These are phyloP conservation scores for Pedionomus torquatus DNA, from an alignment of 2,113 vertebrate genomes.

Conservation along the genomic window DNA sequence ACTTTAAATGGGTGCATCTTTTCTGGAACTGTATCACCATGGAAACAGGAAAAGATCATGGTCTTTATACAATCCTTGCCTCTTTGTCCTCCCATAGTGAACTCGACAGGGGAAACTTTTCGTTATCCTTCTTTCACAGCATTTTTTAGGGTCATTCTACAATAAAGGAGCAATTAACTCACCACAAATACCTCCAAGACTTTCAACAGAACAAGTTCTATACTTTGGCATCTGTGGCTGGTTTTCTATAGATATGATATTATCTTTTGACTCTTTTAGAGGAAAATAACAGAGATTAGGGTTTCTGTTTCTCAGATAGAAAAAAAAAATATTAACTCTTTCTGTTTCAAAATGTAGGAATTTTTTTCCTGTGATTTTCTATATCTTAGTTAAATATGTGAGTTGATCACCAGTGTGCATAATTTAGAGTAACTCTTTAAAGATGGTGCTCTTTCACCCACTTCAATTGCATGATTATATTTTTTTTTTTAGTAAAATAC, in stretches of 20 bases:
- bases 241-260: not conserved
- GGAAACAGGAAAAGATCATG: not conserved
- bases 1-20: not conserved
- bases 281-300: not conserved
- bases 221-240: not conserved
- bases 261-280: not conserved
- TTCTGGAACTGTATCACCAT: not conserved
- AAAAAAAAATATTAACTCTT: fast-evolving
- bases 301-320: not conserved
- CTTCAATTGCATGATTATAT: not conserved
- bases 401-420: not conserved
- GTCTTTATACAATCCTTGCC: not conserved
- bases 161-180: not conserved
- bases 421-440: not conserved
- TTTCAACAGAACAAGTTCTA: not conserved
- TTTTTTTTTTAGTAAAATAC: not conserved
- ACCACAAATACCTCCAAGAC: not conserved
- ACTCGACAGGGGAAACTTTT: not conserved
- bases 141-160: not conserved
- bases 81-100: not conserved
- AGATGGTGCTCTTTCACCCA: not conserved
- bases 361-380: not conserved
- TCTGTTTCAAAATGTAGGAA: not conserved
- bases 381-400: not conserved
- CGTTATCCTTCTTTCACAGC: not conserved